Percentiles rank a stretch among this genome's conserved stretches.
These are phyloP conservation scores for Pelagia noctiluca DNA, from an alignment of 30 jellyfish, hydroid and myxozoan genomes.

Conservation along the genomic window DNA sequence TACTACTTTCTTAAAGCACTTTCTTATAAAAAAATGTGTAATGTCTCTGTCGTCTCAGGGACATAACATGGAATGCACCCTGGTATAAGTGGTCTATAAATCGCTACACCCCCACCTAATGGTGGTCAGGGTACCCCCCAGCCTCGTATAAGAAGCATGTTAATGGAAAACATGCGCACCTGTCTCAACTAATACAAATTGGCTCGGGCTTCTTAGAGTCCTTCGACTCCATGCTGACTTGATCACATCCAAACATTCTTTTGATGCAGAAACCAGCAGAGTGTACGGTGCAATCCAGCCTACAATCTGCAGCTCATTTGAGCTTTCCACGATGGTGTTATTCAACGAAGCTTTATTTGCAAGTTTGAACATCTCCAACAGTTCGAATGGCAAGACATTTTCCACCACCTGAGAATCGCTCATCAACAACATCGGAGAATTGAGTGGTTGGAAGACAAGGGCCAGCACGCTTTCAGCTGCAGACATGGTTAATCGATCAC, in stretches of 20 bases:
- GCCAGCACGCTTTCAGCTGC: too few relatives aligned
- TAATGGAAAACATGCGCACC: constrained; percentile 60
- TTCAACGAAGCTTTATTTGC: constrained; percentile 72
- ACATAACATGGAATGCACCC: too few relatives aligned
- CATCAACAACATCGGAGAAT: too few relatives aligned
- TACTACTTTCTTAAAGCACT: too few relatives aligned
- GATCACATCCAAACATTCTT: constrained; percentile 69
- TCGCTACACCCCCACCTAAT: too few relatives aligned
- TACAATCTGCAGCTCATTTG: constrained; percentile 62
- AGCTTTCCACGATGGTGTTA: constrained; percentile 72
- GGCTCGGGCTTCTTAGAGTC: constrained; percentile 74
- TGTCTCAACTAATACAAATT: constrained; percentile 70
- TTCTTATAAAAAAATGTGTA: too few relatives aligned
- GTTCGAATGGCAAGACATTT: constrained; percentile 36
- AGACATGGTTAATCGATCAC: too few relatives aligned
- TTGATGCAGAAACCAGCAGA: constrained; percentile 70
- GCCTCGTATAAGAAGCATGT: not conserved
- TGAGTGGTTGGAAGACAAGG: too few relatives aligned
- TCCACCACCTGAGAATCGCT: too few relatives aligned
- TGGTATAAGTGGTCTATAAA: too few relatives aligned
- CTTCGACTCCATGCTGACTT: constrained; percentile 83
- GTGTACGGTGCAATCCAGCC: constrained; percentile 88
- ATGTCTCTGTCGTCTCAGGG: too few relatives aligned
- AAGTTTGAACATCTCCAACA: constrained; percentile 46
- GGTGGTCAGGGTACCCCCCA: not conserved